Conservation (phyloP, 2,797 vertebrate species). For the Alectoris magna region DNA sequence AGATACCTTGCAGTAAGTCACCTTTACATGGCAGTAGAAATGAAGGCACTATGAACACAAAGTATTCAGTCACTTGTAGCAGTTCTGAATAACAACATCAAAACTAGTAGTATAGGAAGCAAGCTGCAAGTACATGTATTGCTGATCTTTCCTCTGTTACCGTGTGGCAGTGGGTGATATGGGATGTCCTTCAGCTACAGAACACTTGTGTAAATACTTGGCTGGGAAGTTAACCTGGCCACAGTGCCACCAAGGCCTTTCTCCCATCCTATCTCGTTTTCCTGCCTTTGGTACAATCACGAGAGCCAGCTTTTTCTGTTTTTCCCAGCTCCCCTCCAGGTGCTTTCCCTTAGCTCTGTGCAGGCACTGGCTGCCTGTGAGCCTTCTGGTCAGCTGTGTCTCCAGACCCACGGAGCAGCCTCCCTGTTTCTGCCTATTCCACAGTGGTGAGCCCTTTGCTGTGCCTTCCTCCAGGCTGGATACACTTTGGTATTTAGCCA, state of each 20-base stretch:
- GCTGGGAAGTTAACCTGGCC: not conserved
- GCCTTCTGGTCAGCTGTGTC: fast-evolving
- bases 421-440: not conserved
- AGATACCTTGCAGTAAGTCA: not conserved
- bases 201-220: not conserved
- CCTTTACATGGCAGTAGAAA: fast-evolving
- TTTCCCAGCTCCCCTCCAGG: not conserved
- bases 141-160: not conserved
- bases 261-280: not conserved
- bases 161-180: not conserved
- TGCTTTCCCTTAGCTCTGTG: not conserved
- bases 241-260: not conserved
- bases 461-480: not conserved
- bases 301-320: not conserved
- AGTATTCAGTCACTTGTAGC: not conserved
- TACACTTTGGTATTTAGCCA: not conserved
- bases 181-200: not conserved
- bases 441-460: not conserved
- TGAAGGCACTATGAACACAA: not conserved
- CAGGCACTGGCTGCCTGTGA: not conserved
- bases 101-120: not conserved
- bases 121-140: not conserved
- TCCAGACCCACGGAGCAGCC: not conserved
- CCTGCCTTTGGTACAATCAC: not conserved
- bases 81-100: not conserved